Evolutionary conservation across 2,113 vertebrate species (phyloP).

Genomic region (Phyllopteryx taeniolatus): DNA sequence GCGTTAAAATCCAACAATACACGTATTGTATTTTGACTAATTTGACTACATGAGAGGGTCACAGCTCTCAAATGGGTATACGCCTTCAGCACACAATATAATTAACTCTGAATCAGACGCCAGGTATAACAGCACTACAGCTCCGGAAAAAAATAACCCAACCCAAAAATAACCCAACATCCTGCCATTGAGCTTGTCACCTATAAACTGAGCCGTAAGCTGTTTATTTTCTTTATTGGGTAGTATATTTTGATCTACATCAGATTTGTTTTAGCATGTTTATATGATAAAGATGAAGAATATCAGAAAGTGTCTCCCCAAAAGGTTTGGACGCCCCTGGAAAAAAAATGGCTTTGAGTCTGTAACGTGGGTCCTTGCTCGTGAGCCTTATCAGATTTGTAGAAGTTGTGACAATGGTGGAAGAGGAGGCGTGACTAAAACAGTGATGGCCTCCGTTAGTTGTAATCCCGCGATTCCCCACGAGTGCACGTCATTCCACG

Average conservation of each 20-base stretch:
- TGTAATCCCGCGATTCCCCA: conserved; percentile 50
- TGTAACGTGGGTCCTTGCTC: neutral
- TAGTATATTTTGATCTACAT: neutral
- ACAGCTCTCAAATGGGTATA: neutral
- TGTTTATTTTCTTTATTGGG: neutral
- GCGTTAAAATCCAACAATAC: neutral
- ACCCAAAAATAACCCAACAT: neutral
- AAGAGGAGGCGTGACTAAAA: conserved; percentile 22
- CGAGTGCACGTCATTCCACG: conserved; percentile 23
- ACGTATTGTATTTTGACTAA: neutral
- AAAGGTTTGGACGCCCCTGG: neutral
- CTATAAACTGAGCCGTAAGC: neutral
- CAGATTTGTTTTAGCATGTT: neutral
- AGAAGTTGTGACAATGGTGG: conserved; percentile 12
- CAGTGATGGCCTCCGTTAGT: conserved; percentile 23
- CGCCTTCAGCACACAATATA: neutral
- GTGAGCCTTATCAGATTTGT: neutral
- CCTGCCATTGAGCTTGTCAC: neutral
- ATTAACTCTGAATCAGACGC: neutral
- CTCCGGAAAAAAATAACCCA: too few species aligned
- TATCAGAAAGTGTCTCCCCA: neutral
- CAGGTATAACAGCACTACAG: too few species aligned
- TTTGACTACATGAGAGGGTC: neutral
- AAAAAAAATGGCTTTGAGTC: too few species aligned
- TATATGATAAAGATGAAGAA: too few species aligned